A percentile compares a stretch with the other conserved stretches of the same genome.
phyloP scores from a whole-genome alignment of 2,888 invertebrate species.

The Sclerodermus sp. region DNA sequence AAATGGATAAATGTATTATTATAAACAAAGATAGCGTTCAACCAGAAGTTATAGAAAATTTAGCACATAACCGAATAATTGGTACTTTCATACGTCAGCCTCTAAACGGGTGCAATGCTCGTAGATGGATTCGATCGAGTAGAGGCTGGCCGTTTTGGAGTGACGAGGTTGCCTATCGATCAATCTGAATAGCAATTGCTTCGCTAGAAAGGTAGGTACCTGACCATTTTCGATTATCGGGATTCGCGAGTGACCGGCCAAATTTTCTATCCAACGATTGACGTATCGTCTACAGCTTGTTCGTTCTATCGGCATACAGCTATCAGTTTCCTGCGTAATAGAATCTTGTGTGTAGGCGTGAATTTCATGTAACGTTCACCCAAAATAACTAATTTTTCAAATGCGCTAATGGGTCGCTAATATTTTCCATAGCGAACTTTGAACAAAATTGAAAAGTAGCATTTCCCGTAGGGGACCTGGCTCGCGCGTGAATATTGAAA shows the following conservation, averaged over 20 bases:
- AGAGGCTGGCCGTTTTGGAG: neutral
- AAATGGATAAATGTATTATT: too few relatives aligned
- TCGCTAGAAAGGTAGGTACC: constrained; percentile 8
- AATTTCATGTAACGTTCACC: too few relatives aligned
- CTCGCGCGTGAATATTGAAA: constrained; percentile 29
- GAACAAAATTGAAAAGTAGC: too few relatives aligned
- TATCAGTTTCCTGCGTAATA: neutral
- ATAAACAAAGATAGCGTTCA: too few relatives aligned
- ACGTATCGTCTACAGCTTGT: constrained; percentile 7
- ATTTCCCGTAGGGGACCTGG: constrained; percentile 21
- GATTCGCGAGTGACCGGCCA: constrained; percentile 13
- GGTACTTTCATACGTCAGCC: neutral
- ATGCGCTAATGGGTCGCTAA: too few relatives aligned
- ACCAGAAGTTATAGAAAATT: too few relatives aligned
- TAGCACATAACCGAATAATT: too few relatives aligned
- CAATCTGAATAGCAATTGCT: constrained; percentile 21
- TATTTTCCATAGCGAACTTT: too few relatives aligned
- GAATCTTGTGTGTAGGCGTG: too few relatives aligned
- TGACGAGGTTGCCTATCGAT: constrained; percentile 17
- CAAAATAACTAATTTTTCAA: too few relatives aligned
- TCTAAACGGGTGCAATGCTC: neutral
- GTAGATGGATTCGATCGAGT: neutral
- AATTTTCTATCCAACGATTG: constrained; percentile 13
- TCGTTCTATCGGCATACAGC: neutral
- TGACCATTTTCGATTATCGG: constrained; percentile 20